phyloP scores from a whole-genome alignment of 2,113 vertebrate species.

The Poeciliopsis retropinna region DNA sequence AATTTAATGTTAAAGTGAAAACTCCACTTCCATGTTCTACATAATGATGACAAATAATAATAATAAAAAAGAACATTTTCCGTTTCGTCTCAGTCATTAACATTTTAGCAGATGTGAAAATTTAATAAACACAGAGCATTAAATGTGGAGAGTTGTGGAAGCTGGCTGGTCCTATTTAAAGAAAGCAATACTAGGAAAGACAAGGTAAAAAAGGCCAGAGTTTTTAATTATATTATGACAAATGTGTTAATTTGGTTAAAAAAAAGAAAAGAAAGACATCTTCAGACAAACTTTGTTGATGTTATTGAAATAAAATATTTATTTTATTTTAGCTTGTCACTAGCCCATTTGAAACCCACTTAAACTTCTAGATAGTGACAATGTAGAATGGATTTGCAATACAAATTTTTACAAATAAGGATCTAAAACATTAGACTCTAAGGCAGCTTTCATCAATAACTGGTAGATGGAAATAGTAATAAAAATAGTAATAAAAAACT shows the following conservation, averaged over 20 bases:
- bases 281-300: conserved; percentile 44
- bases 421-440: background rate
- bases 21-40: no score
- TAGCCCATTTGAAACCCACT: conserved; percentile 45
- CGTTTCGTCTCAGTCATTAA: no score
- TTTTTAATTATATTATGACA: background rate
- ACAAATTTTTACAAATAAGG: background rate
- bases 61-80: no score
- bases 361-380: conserved; percentile 9
- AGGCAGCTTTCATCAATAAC: background rate
- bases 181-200: no score
- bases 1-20: no score
- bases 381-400: background rate
- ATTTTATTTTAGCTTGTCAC: conserved; percentile 36
- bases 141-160: no score
- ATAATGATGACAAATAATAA: no score
- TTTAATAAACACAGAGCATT: no score
- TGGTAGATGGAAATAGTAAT: background rate
- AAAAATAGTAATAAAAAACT: background rate
- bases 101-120: no score
- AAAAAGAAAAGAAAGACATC: conserved; percentile 19
- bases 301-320: conserved; percentile 36
- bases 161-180: no score
- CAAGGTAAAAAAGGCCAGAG: no score
- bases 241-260: conserved; percentile 32